A percentile compares a stretch with the other conserved stretches of the same genome.
Conservation (phyloP, 2,113 vertebrate species). For the Lethenteron reissneri region DNA sequence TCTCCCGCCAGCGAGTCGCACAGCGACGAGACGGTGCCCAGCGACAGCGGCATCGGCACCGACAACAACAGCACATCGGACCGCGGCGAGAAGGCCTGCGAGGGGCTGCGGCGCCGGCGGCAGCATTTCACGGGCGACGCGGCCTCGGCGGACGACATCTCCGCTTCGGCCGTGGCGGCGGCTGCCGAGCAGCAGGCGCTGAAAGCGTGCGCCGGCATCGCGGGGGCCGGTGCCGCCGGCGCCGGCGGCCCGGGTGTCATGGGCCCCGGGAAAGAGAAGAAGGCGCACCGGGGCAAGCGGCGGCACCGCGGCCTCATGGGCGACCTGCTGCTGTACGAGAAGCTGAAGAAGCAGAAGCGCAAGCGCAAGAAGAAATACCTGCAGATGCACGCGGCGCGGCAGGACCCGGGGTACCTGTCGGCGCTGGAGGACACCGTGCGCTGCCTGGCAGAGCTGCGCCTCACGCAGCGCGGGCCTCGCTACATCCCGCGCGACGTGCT, state of each 20-base stretch:
- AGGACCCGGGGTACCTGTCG: slow-evolving; percentile 68
- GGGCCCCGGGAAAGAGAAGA: slow-evolving; percentile 52
- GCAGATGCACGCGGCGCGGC: slow-evolving; percentile 37
- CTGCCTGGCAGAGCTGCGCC: slow-evolving; percentile 53
- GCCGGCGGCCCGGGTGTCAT: slow-evolving; percentile 28
- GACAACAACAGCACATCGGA: slow-evolving; percentile 74
- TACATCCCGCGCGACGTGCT: slow-evolving; percentile 49
- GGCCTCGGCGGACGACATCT: not conserved
- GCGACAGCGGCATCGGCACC: slow-evolving; percentile 64
- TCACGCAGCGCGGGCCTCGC: slow-evolving; percentile 48
- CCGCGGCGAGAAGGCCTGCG: slow-evolving; percentile 34
- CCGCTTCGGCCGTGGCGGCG: too few species aligned
- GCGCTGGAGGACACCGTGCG: slow-evolving; percentile 63
- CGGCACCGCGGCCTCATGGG: slow-evolving; percentile 23
- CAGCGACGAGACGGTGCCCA: slow-evolving; percentile 62
- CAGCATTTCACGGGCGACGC: not conserved
- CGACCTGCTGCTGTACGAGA: slow-evolving; percentile 51
- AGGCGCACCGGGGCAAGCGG: slow-evolving; percentile 66
- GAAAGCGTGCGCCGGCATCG: not conserved
- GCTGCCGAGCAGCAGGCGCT: too few species aligned
- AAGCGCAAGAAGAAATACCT: slow-evolving; percentile 93
- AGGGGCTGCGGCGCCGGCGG: slow-evolving; percentile 4
- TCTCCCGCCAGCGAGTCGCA: slow-evolving; percentile 90
- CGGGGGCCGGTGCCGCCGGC: slow-evolving; percentile 15
- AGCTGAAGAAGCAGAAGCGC: slow-evolving; percentile 63